Conservation (phyloP, 2,113 vertebrate species). For the Polypterus senegalus region DNA sequence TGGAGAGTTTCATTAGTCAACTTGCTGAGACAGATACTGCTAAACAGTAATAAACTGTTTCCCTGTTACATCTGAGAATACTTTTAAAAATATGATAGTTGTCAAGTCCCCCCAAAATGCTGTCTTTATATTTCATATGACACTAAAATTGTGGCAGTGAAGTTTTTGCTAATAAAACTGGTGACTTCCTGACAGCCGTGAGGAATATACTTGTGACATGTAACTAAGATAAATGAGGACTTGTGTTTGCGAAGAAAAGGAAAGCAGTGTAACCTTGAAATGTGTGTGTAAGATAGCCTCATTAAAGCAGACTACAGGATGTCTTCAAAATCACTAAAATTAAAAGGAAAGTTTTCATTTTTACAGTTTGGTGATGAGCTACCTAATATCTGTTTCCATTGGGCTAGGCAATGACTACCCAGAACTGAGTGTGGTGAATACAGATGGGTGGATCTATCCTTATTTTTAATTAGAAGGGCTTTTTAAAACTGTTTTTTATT, state of each 20-base stretch:
- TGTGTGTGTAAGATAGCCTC: conserved; percentile 14
- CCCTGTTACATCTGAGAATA: conserved; percentile 61
- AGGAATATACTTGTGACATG: conserved; percentile 59
- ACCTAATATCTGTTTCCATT: too few species aligned
- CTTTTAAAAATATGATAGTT: conserved; percentile 47
- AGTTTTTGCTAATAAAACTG: conserved; percentile 75
- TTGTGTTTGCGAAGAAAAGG: conserved; percentile 42
- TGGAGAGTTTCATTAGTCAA: conserved; percentile 83
- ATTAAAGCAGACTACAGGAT: too few species aligned
- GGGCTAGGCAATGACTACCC: too few species aligned
- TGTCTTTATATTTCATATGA: conserved; percentile 60
- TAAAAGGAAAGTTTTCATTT: too few species aligned
- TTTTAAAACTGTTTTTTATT: too few species aligned
- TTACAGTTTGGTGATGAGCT: too few species aligned
- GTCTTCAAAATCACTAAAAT: too few species aligned
- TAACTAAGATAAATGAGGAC: conserved; percentile 68
- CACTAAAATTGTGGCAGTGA: conserved; percentile 53
- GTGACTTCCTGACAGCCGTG: conserved; percentile 57
- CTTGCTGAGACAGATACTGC: conserved; percentile 58
- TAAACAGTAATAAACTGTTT: conserved; percentile 79
- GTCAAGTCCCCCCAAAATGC: conserved; percentile 18
- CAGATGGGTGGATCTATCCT: too few species aligned
- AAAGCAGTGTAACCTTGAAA: conserved; percentile 59
- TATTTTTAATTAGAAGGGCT: too few species aligned
- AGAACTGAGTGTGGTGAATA: too few species aligned